A percentile compares a stretch with the other conserved stretches of the same genome.
Evolutionary conservation across 2,797 vertebrate genomes (phyloP).

Genomic region (Thamnophis elegans): DNA sequence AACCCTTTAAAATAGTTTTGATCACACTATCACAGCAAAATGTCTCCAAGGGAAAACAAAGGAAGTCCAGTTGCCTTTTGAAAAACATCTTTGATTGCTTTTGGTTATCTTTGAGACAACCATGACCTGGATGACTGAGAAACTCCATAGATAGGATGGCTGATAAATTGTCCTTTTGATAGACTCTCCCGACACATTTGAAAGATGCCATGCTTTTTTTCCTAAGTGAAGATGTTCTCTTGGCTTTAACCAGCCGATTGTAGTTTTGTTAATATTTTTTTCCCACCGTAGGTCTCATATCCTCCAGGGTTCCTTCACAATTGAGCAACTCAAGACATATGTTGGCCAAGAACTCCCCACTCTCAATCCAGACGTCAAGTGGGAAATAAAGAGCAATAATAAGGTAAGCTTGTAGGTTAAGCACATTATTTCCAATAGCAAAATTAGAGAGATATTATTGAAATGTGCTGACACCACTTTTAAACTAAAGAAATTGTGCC

Average conservation of each 20-base stretch:
- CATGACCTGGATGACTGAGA: background rate
- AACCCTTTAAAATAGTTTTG: background rate
- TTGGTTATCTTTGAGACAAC: background rate
- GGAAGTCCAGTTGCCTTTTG: background rate
- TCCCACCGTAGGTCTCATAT: constrained; percentile 79
- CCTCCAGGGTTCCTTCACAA: constrained; percentile 77
- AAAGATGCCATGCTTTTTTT: background rate
- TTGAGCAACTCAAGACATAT: constrained; percentile 75
- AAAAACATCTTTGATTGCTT: background rate
- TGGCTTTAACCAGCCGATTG: background rate
- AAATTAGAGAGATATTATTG: background rate
- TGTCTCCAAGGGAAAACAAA: background rate
- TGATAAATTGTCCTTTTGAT: background rate
- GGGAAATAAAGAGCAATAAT: constrained; percentile 77
- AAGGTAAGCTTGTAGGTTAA: constrained; percentile 69
- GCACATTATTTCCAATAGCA: no score
- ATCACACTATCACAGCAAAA: background rate
- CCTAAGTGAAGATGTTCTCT: background rate
- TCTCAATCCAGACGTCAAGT: constrained; percentile 73
- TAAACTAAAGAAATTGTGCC: background rate
- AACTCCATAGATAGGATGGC: background rate
- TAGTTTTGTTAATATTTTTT: constrained; percentile 7
- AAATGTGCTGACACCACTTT: background rate
- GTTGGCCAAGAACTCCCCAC: constrained; percentile 74
- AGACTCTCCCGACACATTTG: background rate